Evolutionary conservation across 2,888 invertebrate species (phyloP).

Genomic region (Leucoptera coffeella): DNA sequence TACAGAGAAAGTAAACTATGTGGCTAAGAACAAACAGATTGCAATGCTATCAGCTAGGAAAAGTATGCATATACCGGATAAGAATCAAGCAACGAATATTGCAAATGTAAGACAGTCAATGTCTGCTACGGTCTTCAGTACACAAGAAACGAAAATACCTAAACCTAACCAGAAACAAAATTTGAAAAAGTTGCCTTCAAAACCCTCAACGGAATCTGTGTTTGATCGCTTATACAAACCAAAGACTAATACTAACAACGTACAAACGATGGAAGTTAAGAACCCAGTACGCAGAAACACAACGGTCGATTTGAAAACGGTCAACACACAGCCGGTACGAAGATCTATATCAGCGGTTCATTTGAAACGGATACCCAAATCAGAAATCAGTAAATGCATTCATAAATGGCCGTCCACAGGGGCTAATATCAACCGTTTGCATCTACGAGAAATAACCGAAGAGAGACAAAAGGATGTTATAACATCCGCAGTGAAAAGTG

Average conservation of each 20-base stretch:
- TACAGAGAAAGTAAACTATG: too few species aligned
- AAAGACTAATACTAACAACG: slow-evolving; percentile 12
- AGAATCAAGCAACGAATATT: too few species aligned
- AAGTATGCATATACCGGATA: too few species aligned
- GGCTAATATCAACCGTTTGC: slow-evolving; percentile 22
- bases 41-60: slow-evolving; percentile 11
- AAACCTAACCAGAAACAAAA: background rate
- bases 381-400: slow-evolving; percentile 24
- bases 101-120: too few species aligned
- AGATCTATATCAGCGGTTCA: slow-evolving; percentile 44
- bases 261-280: slow-evolving; percentile 10
- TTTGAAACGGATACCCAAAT: slow-evolving; percentile 27
- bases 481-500: slow-evolving; percentile 31
- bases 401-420: slow-evolving; percentile 37
- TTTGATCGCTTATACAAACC: slow-evolving; percentile 36
- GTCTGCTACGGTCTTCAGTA: slow-evolving; percentile 6
- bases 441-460: slow-evolving; percentile 20
- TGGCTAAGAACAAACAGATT: background rate
- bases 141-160: background rate
- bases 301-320: slow-evolving; percentile 17
- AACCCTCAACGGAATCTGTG: slow-evolving; percentile 15
- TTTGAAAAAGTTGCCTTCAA: slow-evolving; percentile 4
- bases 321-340: slow-evolving; percentile 20
- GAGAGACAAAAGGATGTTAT: slow-evolving; percentile 20
- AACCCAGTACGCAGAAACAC: slow-evolving; percentile 16